These are phyloP conservation scores for Morpho helenor DNA, from an alignment of 2,888 invertebrate species.

Conservation along the genomic window DNA sequence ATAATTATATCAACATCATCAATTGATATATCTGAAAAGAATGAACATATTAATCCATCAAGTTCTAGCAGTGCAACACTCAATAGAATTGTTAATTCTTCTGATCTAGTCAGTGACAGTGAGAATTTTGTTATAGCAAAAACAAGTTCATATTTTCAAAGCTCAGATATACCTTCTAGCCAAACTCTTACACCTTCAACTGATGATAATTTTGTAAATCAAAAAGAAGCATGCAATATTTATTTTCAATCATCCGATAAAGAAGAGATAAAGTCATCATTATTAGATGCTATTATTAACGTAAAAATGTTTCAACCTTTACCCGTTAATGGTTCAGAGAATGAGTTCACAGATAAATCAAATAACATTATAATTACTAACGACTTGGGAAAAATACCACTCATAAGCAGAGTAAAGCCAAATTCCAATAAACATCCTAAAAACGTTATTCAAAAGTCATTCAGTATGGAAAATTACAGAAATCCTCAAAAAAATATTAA, in stretches of 20 bases:
- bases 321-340: conserved; percentile 4
- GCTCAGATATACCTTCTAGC: conserved; percentile 31
- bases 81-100: conserved; percentile 23
- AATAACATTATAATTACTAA: conserved; percentile 26
- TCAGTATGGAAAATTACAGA: conserved; percentile 27
- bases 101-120: conserved; percentile 30
- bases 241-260: conserved; percentile 12
- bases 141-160: conserved; percentile 41
- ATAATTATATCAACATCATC: conserved; percentile 15
- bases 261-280: conserved; percentile 21
- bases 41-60: conserved; percentile 2
- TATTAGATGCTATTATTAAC: conserved; percentile 40
- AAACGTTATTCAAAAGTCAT: conserved; percentile 39
- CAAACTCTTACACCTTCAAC: conserved; percentile 33
- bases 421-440: conserved; percentile 23
- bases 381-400: conserved; percentile 18
- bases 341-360: conserved; percentile 6
- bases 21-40: conserved; percentile 7
- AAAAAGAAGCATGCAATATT: conserved; percentile 3
- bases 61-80: conserved; percentile 35
- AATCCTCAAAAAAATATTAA: conserved; percentile 35
- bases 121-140: conserved; percentile 35
- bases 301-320: conserved; percentile 36
- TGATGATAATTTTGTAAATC: conserved; percentile 14
- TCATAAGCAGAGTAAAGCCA: conserved; percentile 12